Percentiles rank a stretch among this genome's conserved stretches.
Conservation (phyloP, 1,140 invertebrate species). For the Choristoneura fumiferana region DNA sequence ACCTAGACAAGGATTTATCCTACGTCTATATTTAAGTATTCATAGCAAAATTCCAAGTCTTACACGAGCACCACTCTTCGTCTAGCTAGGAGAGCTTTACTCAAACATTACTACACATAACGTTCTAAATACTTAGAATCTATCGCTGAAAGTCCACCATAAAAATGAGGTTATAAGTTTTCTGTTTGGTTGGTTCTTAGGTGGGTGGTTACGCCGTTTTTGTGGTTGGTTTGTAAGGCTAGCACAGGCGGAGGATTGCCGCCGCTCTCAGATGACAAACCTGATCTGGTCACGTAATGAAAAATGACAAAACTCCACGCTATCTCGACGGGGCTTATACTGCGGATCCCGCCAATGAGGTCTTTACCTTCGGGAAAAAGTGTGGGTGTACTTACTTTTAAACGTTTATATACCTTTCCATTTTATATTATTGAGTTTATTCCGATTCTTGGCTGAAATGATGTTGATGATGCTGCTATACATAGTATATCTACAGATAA, state of each 20-base stretch:
- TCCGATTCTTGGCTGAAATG: too few relatives aligned
- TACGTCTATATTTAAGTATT: slow-evolving; percentile 40
- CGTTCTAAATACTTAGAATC: slow-evolving; percentile 13
- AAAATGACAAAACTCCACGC: slow-evolving; percentile 75
- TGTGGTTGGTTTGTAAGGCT: slow-evolving; percentile 32
- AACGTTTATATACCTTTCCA: too few relatives aligned
- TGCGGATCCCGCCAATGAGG: slow-evolving; percentile 31
- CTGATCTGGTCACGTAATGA: slow-evolving; percentile 80
- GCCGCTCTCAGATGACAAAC: slow-evolving; percentile 50
- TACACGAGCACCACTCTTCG: slow-evolving; percentile 43
- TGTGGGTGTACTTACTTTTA: slow-evolving; percentile 15
- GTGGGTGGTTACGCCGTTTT: slow-evolving; percentile 1
- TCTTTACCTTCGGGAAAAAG: slow-evolving; percentile 18
- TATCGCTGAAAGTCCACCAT: not conserved
- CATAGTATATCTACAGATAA: too few relatives aligned
- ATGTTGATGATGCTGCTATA: too few relatives aligned
- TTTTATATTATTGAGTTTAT: not conserved
- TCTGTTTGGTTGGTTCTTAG: not conserved
- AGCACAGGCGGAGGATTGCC: slow-evolving; percentile 39
- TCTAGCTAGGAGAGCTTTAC: slow-evolving; percentile 49
- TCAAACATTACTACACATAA: slow-evolving; percentile 26
- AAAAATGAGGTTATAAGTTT: slow-evolving; percentile 10
- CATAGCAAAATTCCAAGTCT: slow-evolving; percentile 45
- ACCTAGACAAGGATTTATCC: slow-evolving; percentile 36
- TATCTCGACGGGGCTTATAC: slow-evolving; percentile 23